Base-by-base conservation (phyloP, 2,797 vertebrate species). In the Catamblyrhynchus diadema region DNA sequence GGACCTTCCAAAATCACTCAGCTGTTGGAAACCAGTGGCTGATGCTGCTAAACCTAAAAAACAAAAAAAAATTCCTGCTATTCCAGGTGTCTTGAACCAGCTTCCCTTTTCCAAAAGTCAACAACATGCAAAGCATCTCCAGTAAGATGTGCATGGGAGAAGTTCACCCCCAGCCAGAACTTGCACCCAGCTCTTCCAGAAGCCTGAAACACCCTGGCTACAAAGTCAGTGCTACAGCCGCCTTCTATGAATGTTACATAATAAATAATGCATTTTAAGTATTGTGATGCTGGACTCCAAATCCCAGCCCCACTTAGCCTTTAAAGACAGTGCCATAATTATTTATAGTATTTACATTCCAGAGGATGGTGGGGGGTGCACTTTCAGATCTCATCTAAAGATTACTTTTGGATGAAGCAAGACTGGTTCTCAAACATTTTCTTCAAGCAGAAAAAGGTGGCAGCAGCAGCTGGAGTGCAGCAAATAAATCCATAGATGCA, bases 401-500 rank as follows among this genome's bases (percentile, higher is more conserved):
- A 91, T 75, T 89, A 87, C 15, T 74, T 74, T 61, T 48, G 67
- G 37, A 82, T n/a, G 27, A 92, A 91, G 75, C 30, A 71, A 78
- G 28, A 44, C n/a, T 48, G 42, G 30, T 23, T 77, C 64, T 87
- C 57, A n/a, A 94, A 54, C 6, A 25, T 65, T 80, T 94, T 78
- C 69, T 71, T 82, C 47, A 53, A 85, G 81, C 67, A 92, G 60
- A 85, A 90, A 74, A 94, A 95, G 61, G 67, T 39, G 37, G 71
- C 12, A 16, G 86, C 54, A 81, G 65, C 73, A 95, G 74, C 81
- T 94, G 74, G 73, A 78, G 23, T n/a, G 41, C 28, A 91, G 35
- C 53, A 87, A 88, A 89, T 23, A 94, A 89, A 87, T 92, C 81
- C 71, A 88, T 23, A 78, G 47, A 85, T 89, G n/a, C 75, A 65